Conservation (phyloP, 2,888 invertebrate genomes). For the Chelonus formosanus region DNA sequence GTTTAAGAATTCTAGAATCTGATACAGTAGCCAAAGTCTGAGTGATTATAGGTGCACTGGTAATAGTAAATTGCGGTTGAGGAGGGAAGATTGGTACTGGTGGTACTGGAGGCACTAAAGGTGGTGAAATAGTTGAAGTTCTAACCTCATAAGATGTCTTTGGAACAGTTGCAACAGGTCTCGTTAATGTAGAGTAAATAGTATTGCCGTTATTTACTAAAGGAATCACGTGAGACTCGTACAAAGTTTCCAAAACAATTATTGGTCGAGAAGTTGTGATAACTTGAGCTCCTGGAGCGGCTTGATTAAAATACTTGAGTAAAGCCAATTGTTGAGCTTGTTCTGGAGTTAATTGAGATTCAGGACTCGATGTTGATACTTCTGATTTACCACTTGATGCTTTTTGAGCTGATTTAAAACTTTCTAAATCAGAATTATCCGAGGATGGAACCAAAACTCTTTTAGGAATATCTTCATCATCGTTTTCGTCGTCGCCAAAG, state of each 20-base stretch:
- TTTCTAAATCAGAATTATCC: constrained; percentile 75
- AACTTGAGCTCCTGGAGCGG: constrained; percentile 70
- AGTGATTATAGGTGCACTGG: constrained; percentile 82
- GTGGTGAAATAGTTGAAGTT: constrained; percentile 73
- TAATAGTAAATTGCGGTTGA: constrained; percentile 77
- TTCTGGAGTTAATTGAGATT: constrained; percentile 69
- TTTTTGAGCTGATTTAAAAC: constrained; percentile 71
- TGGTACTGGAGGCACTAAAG: constrained; percentile 49
- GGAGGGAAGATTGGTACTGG: constrained; percentile 68
- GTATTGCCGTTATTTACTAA: constrained; percentile 80
- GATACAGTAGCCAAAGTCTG: constrained; percentile 83
- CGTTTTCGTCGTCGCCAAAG: constrained; percentile 76
- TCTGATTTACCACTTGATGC: constrained; percentile 39
- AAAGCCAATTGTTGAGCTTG: constrained; percentile 80
- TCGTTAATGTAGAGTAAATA: constrained; percentile 79
- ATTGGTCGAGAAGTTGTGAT: constrained; percentile 83
- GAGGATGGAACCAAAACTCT: constrained; percentile 67
- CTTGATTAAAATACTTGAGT: constrained; percentile 74
- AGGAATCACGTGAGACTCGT: constrained; percentile 84
- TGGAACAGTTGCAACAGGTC: constrained; percentile 80
- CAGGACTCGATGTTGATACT: constrained; percentile 58
- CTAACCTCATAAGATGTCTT: constrained; percentile 82
- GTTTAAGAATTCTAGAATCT: constrained; percentile 81
- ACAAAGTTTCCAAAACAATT: constrained; percentile 79
- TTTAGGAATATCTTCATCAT: constrained; percentile 62